Percentiles rank a stretch among this genome's conserved stretches.
These are phyloP conservation scores for Rhinoptilus africanus DNA, from an alignment of 2,113 vertebrate species.

Conservation along the genomic window DNA sequence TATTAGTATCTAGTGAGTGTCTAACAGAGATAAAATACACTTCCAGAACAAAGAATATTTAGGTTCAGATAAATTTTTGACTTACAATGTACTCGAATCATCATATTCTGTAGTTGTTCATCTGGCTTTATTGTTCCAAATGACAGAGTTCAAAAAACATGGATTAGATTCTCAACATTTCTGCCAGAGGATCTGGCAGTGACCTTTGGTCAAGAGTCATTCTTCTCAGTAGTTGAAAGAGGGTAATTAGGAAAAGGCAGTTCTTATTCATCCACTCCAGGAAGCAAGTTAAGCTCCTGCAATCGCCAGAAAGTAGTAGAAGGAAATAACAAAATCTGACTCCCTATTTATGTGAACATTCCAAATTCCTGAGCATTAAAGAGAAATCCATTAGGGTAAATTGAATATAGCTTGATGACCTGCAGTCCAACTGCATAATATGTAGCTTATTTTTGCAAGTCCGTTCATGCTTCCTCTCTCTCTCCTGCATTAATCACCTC, in stretches of 20 bases:
- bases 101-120: background rate
- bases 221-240: background rate
- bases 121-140: background rate
- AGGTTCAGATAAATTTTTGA: background rate
- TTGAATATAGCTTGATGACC: background rate
- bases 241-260: background rate
- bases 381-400: background rate
- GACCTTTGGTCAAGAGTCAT: background rate
- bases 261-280: background rate
- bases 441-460: background rate
- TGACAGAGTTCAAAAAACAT: background rate
- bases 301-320: background rate
- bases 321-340: background rate
- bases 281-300: background rate
- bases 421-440: background rate
- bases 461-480: background rate
- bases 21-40: background rate
- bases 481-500: background rate
- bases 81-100: fast-evolving
- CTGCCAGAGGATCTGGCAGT: background rate
- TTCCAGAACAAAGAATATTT: background rate
- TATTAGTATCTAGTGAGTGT: background rate
- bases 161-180: background rate
- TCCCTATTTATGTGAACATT: background rate
- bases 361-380: background rate